phyloP scores from a whole-genome alignment of 64 coral and sea anemone genomes.

The Hydrozoanthus tunicans region DNA sequence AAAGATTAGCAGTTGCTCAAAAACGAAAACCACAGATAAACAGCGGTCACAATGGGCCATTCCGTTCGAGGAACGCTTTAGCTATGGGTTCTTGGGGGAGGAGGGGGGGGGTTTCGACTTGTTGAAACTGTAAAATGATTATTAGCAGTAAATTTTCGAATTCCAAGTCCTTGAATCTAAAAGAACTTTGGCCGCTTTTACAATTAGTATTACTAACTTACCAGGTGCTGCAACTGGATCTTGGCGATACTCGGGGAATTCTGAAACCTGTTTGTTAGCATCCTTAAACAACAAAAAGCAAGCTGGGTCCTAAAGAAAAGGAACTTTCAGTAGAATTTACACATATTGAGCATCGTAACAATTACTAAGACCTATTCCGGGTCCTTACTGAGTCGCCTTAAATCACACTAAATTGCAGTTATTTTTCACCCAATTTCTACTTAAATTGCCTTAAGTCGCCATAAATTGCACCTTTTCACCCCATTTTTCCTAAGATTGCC shows the following conservation, averaged over 20 bases:
- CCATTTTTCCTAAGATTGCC: too few species aligned
- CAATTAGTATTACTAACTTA: conserved; percentile 50
- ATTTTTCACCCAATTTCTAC: too few species aligned
- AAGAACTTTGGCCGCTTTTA: not conserved
- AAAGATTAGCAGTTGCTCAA: too few species aligned
- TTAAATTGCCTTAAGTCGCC: too few species aligned
- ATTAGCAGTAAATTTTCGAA: not conserved
- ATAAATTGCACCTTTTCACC: too few species aligned
- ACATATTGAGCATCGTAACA: not conserved
- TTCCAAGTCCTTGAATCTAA: not conserved
- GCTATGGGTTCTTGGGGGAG: too few species aligned
- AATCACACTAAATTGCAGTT: too few species aligned
- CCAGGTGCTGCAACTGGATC: conserved; percentile 87
- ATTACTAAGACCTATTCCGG: not conserved
- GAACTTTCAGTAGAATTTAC: not conserved
- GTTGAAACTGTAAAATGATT: not conserved
- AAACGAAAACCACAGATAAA: too few species aligned
- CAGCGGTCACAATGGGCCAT: too few species aligned
- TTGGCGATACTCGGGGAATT: conserved; percentile 90
- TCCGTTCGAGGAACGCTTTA: too few species aligned
- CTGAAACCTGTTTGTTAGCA: conserved; percentile 74
- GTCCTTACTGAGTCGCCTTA: not conserved
- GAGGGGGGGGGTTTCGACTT: too few species aligned
- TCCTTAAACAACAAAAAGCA: conserved; percentile 81
- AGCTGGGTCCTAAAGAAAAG: conserved; percentile 58